These are phyloP conservation scores for Trichogramma dendrolimi DNA, from an alignment of 2,888 invertebrate genomes.

Conservation along the genomic window DNA sequence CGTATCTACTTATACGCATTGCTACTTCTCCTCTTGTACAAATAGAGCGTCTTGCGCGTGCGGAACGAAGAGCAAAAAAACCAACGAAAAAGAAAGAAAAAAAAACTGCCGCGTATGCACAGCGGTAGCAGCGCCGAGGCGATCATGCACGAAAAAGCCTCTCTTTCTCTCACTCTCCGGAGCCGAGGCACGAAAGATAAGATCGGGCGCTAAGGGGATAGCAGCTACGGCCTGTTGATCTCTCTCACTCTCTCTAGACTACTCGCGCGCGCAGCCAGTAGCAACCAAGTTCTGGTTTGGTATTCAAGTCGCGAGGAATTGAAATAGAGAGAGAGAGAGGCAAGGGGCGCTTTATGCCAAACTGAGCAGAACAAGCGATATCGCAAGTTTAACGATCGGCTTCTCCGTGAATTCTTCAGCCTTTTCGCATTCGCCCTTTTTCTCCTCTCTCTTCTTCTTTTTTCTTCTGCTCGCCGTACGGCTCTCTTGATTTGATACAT, in stretches of 20 bases:
- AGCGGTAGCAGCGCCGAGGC: too few relatives aligned
- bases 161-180: not conserved
- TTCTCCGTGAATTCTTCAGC: not conserved
- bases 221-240: conserved; percentile 40
- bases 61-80: not conserved
- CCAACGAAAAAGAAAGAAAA: not conserved
- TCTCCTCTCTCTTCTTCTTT: not conserved
- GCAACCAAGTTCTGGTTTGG: conserved; percentile 21
- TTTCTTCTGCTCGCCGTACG: not conserved
- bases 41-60: too few relatives aligned
- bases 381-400: conserved; percentile 31
- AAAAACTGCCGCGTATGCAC: not conserved
- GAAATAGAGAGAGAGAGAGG: conserved; percentile 4
- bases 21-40: too few relatives aligned
- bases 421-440: not conserved
- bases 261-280: conserved; percentile 26
- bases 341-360: conserved; percentile 23
- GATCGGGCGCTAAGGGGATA: not conserved
- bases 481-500: too few relatives aligned
- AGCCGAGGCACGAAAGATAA: not conserved
- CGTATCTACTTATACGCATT: too few relatives aligned
- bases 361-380: conserved; percentile 30
- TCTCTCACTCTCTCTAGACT: conserved; percentile 27
- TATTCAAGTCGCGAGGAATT: conserved; percentile 23
- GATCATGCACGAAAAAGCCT: not conserved